phyloP scores from a whole-genome alignment of 53 echinoderm and acorn worm species.

The Stichopus horrens region DNA sequence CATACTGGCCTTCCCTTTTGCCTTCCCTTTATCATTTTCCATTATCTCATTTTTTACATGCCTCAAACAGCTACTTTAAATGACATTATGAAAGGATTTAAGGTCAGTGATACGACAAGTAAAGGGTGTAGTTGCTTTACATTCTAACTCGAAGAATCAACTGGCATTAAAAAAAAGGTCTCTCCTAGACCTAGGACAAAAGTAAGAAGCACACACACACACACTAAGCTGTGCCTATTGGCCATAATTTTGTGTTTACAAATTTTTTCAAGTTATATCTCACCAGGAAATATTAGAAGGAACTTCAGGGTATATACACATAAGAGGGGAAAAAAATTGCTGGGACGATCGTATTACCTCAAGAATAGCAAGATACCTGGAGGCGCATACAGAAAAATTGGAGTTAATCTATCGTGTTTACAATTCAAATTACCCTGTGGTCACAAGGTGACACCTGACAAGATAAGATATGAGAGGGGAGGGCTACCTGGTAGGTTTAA shows the following conservation, averaged over 20 bases:
- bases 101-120: too few species aligned
- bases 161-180: too few species aligned
- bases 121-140: too few species aligned
- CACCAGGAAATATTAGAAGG: background rate
- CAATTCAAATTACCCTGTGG: constrained; percentile 30
- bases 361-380: background rate
- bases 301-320: background rate
- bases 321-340: background rate
- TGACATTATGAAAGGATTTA: too few species aligned
- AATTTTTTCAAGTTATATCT: background rate
- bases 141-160: too few species aligned
- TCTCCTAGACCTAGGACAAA: too few species aligned
- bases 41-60: too few species aligned
- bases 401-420: constrained; percentile 1
- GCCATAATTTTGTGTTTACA: background rate
- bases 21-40: too few species aligned
- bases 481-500: background rate
- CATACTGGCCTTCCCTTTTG: too few species aligned
- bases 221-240: too few species aligned
- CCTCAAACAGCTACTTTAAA: too few species aligned
- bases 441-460: constrained; percentile 17
- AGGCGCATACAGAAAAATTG: background rate
- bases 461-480: background rate
- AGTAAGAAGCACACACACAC: too few species aligned
- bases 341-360: background rate